phyloP scores from a whole-genome alignment of 2,888 invertebrate species.

The Crossocerus cetratus region DNA sequence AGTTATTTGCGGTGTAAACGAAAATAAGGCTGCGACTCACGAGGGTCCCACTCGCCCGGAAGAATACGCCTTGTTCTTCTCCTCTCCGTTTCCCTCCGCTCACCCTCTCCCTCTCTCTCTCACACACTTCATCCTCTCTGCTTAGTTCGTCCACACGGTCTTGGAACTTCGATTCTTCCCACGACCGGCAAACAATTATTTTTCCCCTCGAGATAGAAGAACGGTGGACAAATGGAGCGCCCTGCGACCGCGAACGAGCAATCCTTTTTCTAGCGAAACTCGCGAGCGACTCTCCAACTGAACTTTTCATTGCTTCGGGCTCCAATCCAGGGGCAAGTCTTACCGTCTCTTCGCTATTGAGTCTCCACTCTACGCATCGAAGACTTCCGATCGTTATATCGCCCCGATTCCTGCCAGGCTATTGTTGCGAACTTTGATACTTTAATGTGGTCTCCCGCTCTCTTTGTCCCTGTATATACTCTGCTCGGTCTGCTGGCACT shows the following conservation, averaged over 20 bases:
- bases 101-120: background rate
- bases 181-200: constrained; percentile 58
- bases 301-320: constrained; percentile 18
- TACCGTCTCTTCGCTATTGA: background rate
- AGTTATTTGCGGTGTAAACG: constrained; percentile 62
- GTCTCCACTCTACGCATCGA: background rate
- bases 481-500: too few species aligned
- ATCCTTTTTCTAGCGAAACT: constrained; percentile 31
- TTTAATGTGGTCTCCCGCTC: too few species aligned
- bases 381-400: background rate
- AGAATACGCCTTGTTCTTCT: background rate
- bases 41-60: constrained; percentile 12
- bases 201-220: constrained; percentile 21
- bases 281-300: constrained; percentile 31
- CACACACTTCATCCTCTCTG: too few species aligned
- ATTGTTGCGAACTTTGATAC: background rate
- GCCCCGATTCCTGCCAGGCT: background rate
- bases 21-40: constrained; percentile 49
- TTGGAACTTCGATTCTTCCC: constrained; percentile 16
- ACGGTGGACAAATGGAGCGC: constrained; percentile 11
- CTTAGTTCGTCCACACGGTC: background rate
- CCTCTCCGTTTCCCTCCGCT: background rate
- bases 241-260: constrained; percentile 40
- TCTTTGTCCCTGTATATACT: too few species aligned
- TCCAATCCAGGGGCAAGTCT: constrained; percentile 19